Evolutionary conservation across 2,113 vertebrate genomes (phyloP).

Genomic region (Erythrocercus mccallii): DNA sequence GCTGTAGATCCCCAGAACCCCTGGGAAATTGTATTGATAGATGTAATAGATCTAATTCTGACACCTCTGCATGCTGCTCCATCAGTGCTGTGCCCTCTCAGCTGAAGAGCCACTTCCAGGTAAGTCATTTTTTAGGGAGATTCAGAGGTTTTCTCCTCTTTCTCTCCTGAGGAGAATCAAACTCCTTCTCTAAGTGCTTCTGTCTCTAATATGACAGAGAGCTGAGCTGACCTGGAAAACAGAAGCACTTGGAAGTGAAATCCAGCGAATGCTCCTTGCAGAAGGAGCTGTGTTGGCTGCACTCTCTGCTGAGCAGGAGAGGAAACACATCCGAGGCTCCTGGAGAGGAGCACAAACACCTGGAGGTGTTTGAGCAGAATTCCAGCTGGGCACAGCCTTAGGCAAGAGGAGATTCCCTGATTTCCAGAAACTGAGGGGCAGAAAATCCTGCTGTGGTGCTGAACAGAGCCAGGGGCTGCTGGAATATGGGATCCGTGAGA

Average conservation of each 20-base stretch:
- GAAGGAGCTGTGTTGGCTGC: background rate
- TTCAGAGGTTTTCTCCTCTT: too few species aligned
- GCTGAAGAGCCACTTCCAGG: background rate
- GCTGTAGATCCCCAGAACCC: background rate
- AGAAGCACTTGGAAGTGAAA: background rate
- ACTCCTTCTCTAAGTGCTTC: background rate
- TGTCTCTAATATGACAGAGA: accelerated
- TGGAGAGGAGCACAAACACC: background rate
- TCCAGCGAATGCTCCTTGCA: background rate
- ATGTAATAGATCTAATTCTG: background rate
- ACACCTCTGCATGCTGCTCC: background rate
- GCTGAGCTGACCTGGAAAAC: background rate
- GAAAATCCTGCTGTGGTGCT: too few species aligned
- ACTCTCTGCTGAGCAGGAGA: background rate
- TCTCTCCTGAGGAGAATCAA: background rate
- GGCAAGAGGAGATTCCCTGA: background rate
- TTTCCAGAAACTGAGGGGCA: background rate
- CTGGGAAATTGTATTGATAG: background rate
- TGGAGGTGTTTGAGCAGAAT: background rate
- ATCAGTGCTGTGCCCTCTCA: background rate
- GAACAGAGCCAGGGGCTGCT: background rate
- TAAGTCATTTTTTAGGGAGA: background rate
- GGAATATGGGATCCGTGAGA: background rate
- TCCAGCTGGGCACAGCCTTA: background rate
- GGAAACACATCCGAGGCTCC: background rate